Evolutionary conservation across 2,888 invertebrate species (phyloP), one percentile per base, ranked within the genome.

Genomic region (Resseliella maxima): DNA sequence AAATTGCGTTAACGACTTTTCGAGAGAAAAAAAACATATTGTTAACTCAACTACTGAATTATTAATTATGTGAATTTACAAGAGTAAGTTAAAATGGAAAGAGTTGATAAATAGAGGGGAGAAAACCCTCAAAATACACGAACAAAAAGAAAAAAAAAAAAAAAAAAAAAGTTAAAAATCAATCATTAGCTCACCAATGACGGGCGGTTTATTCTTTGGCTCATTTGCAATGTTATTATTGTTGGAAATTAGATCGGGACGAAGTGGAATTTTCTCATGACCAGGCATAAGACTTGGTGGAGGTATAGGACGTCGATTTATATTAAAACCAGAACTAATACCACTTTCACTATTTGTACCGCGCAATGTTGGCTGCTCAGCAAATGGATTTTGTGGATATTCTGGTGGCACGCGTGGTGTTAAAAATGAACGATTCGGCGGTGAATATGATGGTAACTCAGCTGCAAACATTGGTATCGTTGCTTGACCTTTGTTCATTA

Each of bases 321-420:
- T 94, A 89, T 94, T 94, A 88, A 89, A 87, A 88, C 94, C 94
- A 85, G 93, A 93, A 90, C 93, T 94, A 81, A 94, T 54, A 18
- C 85, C 87, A 45, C 50, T 86, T 36, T 94, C 94, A 50, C 93
- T 93, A 88, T 93, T 93, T n/a, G 93, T 92, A 88, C 95, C 95
- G 89, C 96, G 93, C 87, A 97, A 92, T 85, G 96, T 97, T 86
- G 96, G 96, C 90, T 96, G 96, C 90, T 96, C 96, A n/a, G 96
- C 96, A 89, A 96, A 96, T 0, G 96, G 96, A 92, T 96, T 96
- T 87, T 94, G 93, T 83, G 35, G 83, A 90, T 95, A 96, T 90
- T 96, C 96, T 12, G 95, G 96, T 21, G 96, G 96, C 88, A 96
- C 90, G 0, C 96, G 96, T 0, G 96, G 96, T 0, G 96, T 96